These are phyloP conservation scores for Exephanes ischioxanthus DNA, from an alignment of 2,888 invertebrate genomes.

Conservation along the genomic window DNA sequence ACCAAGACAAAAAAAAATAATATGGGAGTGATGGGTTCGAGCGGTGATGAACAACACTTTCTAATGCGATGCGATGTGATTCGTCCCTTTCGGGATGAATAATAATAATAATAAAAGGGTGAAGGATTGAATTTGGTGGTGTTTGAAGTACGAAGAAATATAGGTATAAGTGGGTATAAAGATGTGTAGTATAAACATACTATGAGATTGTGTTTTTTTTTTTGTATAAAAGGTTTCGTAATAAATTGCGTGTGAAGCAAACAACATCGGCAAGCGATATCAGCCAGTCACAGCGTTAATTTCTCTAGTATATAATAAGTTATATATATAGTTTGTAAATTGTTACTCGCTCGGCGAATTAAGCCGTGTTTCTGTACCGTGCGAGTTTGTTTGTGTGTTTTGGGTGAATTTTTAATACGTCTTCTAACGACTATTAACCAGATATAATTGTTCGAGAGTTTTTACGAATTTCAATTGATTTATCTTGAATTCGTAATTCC, in stretches of 20 bases:
- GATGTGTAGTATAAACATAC: conserved; percentile 39
- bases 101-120: neutral
- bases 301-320: conserved; percentile 58
- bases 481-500: too few species aligned
- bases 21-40: neutral
- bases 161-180: neutral
- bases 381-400: conserved; percentile 15
- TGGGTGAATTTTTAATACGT: conserved; percentile 35
- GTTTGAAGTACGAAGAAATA: conserved; percentile 39
- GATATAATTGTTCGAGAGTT: neutral
- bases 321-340: conserved; percentile 38
- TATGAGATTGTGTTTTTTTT: conserved; percentile 22
- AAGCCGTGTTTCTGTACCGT: neutral
- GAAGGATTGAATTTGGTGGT: conserved; percentile 19
- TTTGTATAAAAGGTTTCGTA: conserved; percentile 50
- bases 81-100: neutral
- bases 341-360: conserved; percentile 9
- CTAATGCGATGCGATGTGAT: conserved; percentile 19
- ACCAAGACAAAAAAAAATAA: neutral
- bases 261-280: conserved; percentile 82
- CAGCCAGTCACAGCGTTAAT: conserved; percentile 78
- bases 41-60: conserved; percentile 27
- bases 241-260: conserved; percentile 71
- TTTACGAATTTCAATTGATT: conserved; percentile 8
- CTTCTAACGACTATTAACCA: neutral